Conservation (phyloP, 64 coral and sea anemone species). For the Montipora efflorescens region DNA sequence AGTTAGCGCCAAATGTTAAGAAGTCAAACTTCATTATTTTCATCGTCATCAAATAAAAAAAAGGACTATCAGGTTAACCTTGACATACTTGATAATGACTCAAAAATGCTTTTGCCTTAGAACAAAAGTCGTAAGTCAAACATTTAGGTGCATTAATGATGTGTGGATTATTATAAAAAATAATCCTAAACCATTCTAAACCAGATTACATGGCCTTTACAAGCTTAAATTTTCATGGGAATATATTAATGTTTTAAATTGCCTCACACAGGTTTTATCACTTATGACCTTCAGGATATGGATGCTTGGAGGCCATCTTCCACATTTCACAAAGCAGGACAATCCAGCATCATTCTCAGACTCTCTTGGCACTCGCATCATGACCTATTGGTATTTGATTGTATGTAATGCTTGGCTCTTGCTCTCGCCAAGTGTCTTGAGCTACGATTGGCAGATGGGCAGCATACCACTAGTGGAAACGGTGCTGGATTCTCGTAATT, state of each 20-base stretch:
- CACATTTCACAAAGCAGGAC: constrained; percentile 82
- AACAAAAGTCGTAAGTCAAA: too few species aligned
- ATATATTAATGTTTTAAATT: neutral
- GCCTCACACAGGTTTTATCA: constrained; percentile 22
- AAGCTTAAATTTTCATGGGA: too few species aligned
- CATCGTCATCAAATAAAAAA: too few species aligned
- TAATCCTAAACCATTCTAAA: too few species aligned
- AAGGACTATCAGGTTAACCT: too few species aligned
- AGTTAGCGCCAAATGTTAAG: too few species aligned
- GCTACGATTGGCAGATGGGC: constrained; percentile 96
- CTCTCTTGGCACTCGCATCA: constrained; percentile 60
- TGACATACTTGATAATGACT: too few species aligned
- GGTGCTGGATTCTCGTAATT: constrained; percentile 72
- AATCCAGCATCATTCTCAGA: constrained; percentile 92
- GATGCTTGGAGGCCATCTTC: constrained; percentile 85
- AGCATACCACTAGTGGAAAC: constrained; percentile 89
- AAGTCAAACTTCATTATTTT: too few species aligned
- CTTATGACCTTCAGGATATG: constrained; percentile 85
- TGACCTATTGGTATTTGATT: constrained; percentile 89
- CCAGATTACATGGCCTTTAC: too few species aligned
- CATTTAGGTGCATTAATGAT: too few species aligned
- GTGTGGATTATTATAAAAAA: too few species aligned
- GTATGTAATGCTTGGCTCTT: constrained; percentile 88
- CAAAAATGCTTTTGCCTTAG: too few species aligned
- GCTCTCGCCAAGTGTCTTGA: constrained; percentile 77